Base-by-base conservation (phyloP, 2,888 invertebrate genomes). In the Quadriops clusia region DNA sequence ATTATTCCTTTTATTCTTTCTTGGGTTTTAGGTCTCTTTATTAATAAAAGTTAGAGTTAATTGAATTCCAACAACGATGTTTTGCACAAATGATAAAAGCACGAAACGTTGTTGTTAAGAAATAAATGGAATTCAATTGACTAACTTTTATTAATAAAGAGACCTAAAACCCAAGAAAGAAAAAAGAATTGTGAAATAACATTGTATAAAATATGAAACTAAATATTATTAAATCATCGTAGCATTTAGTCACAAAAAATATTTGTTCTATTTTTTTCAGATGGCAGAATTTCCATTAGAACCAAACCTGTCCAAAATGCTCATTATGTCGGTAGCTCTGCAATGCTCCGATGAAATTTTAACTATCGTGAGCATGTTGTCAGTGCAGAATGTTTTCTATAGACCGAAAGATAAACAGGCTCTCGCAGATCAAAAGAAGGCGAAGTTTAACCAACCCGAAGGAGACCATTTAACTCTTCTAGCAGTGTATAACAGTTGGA, bases 281-380 rank as follows among this genome's bases (percentile, higher is more conserved):
- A 98, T 98, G 98, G 97, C 98, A 0, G 98, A 99, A 62, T 99
- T 99, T 58, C 98, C 98, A 0, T 63, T 99, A 30, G 98, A 99
- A 54, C 98, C 98, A 0, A 94, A 93, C 61, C 68, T 98, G 13
- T 90, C 94, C 0, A 99, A 99, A 69, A 91, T 99, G 77, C 67
- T 99, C 3, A 98, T 99, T 35, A 97, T 97, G 95, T 95, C 95
- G 0, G 97, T 98, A 1, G 90, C 97, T 12, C 66, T 95, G 23
- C 87, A 89, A 45, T 99, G 98, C 53, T 91, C 93, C 1, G 98
- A 99, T 58, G 98, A 99, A 65, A 86, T 98, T 40, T 68, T 99
- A 5, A 98, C 98, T 0, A 89, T 99, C 34, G 97, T 98, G 1
- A 94, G 95, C 6, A 98, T 98, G 98, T 66, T 99, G 28, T 94